Evolutionary conservation across 2,888 invertebrate species (phyloP).

Genomic region (Caenorhabditis macrosperma): DNA sequence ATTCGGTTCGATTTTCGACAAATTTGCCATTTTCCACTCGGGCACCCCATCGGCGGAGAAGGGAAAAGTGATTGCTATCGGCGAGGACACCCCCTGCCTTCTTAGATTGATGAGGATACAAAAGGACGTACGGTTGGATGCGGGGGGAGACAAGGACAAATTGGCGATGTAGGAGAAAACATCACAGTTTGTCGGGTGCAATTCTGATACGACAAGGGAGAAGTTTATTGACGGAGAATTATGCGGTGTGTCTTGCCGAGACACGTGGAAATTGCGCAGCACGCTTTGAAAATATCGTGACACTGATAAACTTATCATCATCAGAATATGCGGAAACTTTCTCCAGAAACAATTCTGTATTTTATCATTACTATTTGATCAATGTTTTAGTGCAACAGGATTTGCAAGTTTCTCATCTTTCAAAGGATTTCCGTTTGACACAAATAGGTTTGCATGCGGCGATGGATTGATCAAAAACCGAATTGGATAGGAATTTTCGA

Average conservation of each 20-base stretch:
- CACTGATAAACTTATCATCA: too few relatives aligned
- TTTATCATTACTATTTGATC: too few relatives aligned
- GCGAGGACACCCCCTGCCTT: slow-evolving; percentile 6
- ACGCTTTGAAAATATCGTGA: too few relatives aligned
- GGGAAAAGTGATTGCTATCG: slow-evolving; percentile 43
- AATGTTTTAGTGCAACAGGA: background rate
- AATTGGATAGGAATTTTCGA: slow-evolving; percentile 7
- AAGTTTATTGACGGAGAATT: too few relatives aligned
- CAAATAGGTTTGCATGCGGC: background rate
- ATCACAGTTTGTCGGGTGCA: background rate
- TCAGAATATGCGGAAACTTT: too few relatives aligned
- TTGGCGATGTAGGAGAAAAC: background rate
- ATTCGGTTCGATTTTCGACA: too few relatives aligned
- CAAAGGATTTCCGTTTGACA: background rate
- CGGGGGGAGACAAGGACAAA: slow-evolving; percentile 28
- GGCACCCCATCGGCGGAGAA: too few relatives aligned
- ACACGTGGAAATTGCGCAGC: too few relatives aligned
- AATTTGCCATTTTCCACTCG: too few relatives aligned
- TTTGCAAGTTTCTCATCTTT: background rate
- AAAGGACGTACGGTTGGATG: too few relatives aligned
- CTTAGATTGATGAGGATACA: slow-evolving; percentile 44
- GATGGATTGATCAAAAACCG: slow-evolving; percentile 8
- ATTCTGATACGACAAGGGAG: background rate
- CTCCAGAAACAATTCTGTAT: too few relatives aligned
- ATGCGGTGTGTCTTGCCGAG: too few relatives aligned